Percentiles rank a stretch among this genome's conserved stretches.
Conservation (phyloP, 2,113 vertebrate species). For the Acrocephalus arundinaceus region DNA sequence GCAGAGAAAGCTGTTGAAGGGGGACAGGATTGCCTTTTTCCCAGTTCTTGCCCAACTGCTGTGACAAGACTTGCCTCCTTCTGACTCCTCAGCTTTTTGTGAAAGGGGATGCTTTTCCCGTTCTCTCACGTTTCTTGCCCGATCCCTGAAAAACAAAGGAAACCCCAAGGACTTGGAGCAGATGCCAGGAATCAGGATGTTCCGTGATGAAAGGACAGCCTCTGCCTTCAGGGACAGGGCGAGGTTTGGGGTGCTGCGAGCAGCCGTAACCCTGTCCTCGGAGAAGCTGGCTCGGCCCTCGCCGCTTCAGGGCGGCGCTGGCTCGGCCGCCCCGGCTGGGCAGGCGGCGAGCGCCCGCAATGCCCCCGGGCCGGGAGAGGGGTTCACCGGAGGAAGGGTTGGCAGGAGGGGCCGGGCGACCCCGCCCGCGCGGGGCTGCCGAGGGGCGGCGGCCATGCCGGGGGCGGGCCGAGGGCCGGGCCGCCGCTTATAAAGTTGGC, state of each 20-base stretch:
- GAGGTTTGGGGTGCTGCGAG: not conserved
- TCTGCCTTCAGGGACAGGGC: no score
- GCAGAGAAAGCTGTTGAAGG: not conserved
- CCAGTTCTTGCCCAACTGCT: not conserved
- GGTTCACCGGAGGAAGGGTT: conserved; percentile 32
- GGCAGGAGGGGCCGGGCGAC: not conserved
- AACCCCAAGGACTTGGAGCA: not conserved
- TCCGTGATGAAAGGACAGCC: not conserved
- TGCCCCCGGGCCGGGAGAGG: not conserved
- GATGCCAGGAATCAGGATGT: no score
- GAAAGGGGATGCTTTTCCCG: not conserved
- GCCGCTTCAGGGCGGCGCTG: not conserved
- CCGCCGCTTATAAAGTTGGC: not conserved
- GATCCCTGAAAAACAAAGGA: not conserved
- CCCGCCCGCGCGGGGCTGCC: not conserved
- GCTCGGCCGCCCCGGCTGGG: fast-evolving
- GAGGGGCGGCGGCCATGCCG: not conserved
- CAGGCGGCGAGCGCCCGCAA: fast-evolving
- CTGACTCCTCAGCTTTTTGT: not conserved
- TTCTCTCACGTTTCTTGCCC: not conserved
- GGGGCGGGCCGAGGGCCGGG: not conserved
- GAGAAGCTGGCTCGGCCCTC: not conserved
- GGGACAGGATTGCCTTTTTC: not conserved
- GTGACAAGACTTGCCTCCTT: not conserved
- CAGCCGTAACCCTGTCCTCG: not conserved